phyloP scores from a whole-genome alignment of 2,113 vertebrate species.

The Struthio camelus region DNA sequence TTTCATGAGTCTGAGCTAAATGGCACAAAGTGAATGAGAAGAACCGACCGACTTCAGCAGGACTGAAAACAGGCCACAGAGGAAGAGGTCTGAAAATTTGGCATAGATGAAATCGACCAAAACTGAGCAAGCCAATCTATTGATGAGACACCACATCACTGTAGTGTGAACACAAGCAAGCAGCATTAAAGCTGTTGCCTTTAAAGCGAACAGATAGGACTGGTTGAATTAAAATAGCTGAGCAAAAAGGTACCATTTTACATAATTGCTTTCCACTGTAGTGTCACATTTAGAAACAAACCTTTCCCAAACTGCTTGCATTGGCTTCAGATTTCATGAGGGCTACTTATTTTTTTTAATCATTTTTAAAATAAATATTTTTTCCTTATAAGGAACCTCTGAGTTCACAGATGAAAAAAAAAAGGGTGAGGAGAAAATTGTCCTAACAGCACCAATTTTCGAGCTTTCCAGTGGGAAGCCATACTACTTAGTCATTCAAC shows the following conservation, averaged over 20 bases:
- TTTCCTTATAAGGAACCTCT: neutral
- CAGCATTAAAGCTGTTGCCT: neutral
- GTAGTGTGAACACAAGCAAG: neutral
- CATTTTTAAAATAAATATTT: neutral
- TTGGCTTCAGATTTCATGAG: neutral
- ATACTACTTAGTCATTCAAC: slow-evolving; percentile 19
- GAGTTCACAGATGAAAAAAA: neutral
- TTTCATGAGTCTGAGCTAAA: neutral
- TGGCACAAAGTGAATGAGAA: neutral
- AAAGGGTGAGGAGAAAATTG: neutral
- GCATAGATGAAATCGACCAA: neutral
- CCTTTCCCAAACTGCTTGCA: neutral
- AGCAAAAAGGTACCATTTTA: neutral
- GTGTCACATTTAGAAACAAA: neutral
- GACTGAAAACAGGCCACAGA: neutral
- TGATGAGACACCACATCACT: neutral
- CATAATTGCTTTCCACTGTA: neutral
- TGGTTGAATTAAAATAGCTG: neutral
- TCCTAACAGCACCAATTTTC: neutral
- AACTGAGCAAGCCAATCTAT: neutral
- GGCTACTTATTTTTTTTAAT: neutral
- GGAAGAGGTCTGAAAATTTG: neutral
- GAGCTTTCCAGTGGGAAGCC: neutral
- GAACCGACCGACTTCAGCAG: neutral
- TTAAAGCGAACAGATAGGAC: neutral